These are phyloP conservation scores for Acanthoscelides obtectus DNA, from an alignment of 2,888 invertebrate genomes.

Conservation along the genomic window DNA sequence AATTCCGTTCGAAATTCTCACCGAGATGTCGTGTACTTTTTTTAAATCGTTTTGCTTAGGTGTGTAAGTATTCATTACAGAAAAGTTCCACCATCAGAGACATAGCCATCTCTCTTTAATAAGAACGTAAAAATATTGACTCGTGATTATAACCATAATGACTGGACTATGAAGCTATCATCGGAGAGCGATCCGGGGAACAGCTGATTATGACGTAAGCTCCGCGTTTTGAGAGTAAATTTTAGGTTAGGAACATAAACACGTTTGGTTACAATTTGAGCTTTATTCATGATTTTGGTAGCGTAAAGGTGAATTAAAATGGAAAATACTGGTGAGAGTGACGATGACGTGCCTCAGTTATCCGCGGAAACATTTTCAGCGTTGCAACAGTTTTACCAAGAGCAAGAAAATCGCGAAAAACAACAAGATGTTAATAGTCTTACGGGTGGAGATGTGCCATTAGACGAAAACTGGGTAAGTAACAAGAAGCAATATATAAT, in stretches of 20 bases:
- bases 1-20: no score
- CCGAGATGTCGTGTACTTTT: no score
- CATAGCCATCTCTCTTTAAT: no score
- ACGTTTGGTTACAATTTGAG: background rate
- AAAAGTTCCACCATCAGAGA: no score
- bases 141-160: background rate
- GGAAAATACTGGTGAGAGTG: slow-evolving; percentile 26
- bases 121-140: no score
- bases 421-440: slow-evolving; percentile 41
- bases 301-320: background rate
- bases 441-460: slow-evolving; percentile 49
- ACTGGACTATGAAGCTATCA: background rate
- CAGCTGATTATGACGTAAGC: background rate
- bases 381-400: slow-evolving; percentile 71
- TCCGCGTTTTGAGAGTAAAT: background rate
- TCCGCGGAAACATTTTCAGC: slow-evolving; percentile 69
- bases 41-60: no score
- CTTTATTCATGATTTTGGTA: background rate
- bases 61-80: no score
- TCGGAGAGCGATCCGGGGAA: background rate
- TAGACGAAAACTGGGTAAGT: slow-evolving; percentile 80
- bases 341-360: slow-evolving; percentile 61
- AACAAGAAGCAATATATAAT: no score
- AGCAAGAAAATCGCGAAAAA: slow-evolving; percentile 61
- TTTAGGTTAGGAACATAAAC: background rate